Evolutionary conservation across 2,113 vertebrate species (phyloP).

Genomic region (Herpailurus yagouaroundi): DNA sequence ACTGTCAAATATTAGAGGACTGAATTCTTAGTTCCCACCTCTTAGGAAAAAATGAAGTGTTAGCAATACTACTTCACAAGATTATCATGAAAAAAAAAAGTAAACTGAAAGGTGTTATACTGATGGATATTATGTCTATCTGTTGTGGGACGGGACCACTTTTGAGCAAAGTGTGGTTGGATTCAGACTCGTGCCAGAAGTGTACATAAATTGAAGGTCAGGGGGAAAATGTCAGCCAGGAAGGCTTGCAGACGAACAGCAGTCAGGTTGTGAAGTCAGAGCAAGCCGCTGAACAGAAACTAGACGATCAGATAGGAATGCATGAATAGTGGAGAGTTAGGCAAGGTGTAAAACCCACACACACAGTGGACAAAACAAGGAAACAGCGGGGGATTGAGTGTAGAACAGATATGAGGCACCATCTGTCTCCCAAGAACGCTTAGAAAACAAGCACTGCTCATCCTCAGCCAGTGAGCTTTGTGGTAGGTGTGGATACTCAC

Average conservation of each 20-base stretch:
- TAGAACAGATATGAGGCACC: neutral
- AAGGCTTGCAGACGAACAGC: neutral
- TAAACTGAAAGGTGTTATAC: neutral
- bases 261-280: neutral
- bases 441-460: neutral
- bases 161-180: neutral
- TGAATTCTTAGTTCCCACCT: neutral
- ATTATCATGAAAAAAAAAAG: neutral
- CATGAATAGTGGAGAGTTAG: neutral
- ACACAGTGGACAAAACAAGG: neutral
- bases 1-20: neutral
- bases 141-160: neutral
- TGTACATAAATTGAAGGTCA: neutral
- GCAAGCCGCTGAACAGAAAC: neutral
- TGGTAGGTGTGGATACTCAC: neutral
- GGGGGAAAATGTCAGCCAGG: neutral
- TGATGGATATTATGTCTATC: neutral
- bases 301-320: neutral
- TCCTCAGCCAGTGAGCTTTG: neutral
- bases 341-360: neutral
- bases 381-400: neutral
- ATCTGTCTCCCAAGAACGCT: neutral
- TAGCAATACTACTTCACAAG: neutral
- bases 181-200: neutral
- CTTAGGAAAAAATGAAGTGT: neutral